Percentiles rank a stretch among this genome's conserved stretches.
Evolutionary conservation across 1,140 invertebrate species (phyloP).

Genomic region (Pygmarrhopalites habei): DNA sequence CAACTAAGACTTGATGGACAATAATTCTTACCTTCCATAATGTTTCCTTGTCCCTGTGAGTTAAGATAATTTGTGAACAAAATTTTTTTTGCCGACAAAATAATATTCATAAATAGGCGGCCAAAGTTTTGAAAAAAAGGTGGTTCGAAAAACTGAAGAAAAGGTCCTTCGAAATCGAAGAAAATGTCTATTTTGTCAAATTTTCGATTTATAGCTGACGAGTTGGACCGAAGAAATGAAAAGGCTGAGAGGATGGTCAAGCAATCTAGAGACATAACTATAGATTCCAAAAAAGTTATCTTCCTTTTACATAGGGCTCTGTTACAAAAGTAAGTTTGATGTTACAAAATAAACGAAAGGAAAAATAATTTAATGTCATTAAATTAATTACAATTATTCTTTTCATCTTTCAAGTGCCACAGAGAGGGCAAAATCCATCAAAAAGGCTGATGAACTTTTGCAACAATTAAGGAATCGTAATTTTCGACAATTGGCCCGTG

Average conservation of each 20-base stretch:
- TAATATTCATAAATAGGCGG: too few species aligned
- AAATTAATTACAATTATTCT: not conserved
- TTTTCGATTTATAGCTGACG: slow-evolving; percentile 59
- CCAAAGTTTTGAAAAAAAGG: too few species aligned
- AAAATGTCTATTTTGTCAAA: too few species aligned
- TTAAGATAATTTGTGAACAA: too few species aligned
- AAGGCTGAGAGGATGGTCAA: slow-evolving; percentile 77
- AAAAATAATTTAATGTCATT: not conserved
- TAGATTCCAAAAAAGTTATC: slow-evolving; percentile 84
- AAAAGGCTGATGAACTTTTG: not conserved
- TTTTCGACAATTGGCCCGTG: slow-evolving; percentile 61
- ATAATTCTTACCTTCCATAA: too few species aligned
- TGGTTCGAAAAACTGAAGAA: too few species aligned
- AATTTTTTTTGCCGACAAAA: too few species aligned
- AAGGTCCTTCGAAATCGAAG: too few species aligned
- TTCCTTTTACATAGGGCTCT: slow-evolving; percentile 66
- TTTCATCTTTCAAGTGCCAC: not conserved
- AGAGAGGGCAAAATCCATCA: not conserved
- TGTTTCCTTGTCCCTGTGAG: too few species aligned
- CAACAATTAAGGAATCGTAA: slow-evolving; percentile 44
- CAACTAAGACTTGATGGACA: too few species aligned
- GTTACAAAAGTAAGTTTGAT: slow-evolving; percentile 46
- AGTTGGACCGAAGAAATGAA: slow-evolving; percentile 74
- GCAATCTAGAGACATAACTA: slow-evolving; percentile 77
- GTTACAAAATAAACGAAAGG: slow-evolving; percentile 41